These are phyloP conservation scores for Dicyrtomina minuta DNA, from an alignment of 2,888 invertebrate species.

Conservation along the genomic window DNA sequence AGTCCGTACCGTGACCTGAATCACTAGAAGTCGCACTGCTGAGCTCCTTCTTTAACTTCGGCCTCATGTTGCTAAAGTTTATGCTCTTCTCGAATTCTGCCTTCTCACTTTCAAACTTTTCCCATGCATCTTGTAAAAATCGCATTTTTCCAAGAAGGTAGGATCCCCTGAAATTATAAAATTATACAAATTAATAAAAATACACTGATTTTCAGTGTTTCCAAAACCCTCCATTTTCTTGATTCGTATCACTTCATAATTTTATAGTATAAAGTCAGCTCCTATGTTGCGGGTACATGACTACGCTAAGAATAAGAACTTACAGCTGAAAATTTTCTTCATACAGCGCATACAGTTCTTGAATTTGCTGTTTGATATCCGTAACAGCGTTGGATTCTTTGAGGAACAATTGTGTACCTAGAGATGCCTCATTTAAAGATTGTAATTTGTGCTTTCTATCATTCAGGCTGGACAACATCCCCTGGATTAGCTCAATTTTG, in stretches of 20 bases:
- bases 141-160: constrained; percentile 52
- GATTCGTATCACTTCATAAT: too few species aligned
- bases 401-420: constrained; percentile 46
- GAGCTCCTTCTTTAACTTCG: constrained; percentile 46
- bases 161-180: constrained; percentile 49
- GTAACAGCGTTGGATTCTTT: constrained; percentile 43
- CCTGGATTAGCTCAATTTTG: constrained; percentile 48
- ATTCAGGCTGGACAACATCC: constrained; percentile 42
- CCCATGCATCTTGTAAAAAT: constrained; percentile 52
- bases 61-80: constrained; percentile 33
- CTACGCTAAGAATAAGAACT: constrained; percentile 20
- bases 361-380: constrained; percentile 49
- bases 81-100: constrained; percentile 50
- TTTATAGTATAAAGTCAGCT: too few species aligned
- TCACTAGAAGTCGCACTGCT: constrained; percentile 51
- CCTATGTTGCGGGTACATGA: too few species aligned
- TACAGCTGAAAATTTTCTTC: constrained; percentile 53
- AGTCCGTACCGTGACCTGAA: constrained; percentile 53
- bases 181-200: background rate
- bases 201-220: too few species aligned
- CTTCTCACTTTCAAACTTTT: constrained; percentile 51
- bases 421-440: constrained; percentile 48
- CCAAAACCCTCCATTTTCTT: too few species aligned
- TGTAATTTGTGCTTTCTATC: constrained; percentile 49
- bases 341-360: constrained; percentile 51